Percentiles rank a stretch among this genome's conserved stretches.
Evolutionary conservation across 2,888 invertebrate species (phyloP).

Genomic region (Molorchus minor): DNA sequence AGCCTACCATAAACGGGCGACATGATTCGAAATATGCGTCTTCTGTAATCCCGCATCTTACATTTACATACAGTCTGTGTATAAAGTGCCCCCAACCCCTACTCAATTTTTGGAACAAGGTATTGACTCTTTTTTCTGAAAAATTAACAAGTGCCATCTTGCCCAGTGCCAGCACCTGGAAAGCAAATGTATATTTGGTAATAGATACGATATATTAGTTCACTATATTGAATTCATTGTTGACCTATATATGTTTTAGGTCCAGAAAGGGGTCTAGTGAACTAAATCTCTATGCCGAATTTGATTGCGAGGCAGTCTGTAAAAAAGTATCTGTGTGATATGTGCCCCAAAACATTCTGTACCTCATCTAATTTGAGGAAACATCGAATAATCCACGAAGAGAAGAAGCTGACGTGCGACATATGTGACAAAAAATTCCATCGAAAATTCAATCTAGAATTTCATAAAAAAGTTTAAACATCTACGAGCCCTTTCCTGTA

Average conservation of each 20-base stretch:
- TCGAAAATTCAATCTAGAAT: slow-evolving; percentile 65
- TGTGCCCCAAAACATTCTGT: slow-evolving; percentile 39
- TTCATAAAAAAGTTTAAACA: slow-evolving; percentile 59
- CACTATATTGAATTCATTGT: too few relatives aligned
- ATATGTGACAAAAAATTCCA: slow-evolving; percentile 49
- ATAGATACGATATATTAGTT: too few relatives aligned
- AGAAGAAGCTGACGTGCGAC: slow-evolving; percentile 41
- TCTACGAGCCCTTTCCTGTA: neutral
- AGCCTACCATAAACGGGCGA: too few relatives aligned
- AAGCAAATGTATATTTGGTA: too few relatives aligned
- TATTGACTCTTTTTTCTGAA: too few relatives aligned
- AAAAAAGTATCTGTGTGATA: slow-evolving; percentile 33
- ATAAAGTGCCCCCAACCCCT: too few relatives aligned
- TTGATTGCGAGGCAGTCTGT: slow-evolving; percentile 25
- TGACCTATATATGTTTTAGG: slow-evolving; percentile 30
- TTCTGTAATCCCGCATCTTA: too few relatives aligned
- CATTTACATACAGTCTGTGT: too few relatives aligned
- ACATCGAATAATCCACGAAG: slow-evolving; percentile 36
- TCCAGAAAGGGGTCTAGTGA: slow-evolving; percentile 12
- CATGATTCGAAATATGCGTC: too few relatives aligned
- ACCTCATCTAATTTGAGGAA: slow-evolving; percentile 32
- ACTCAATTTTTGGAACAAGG: too few relatives aligned
- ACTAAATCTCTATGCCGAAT: slow-evolving; percentile 18
- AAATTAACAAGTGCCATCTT: too few relatives aligned
- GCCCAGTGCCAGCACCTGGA: too few relatives aligned